Conservation (phyloP, 2,113 vertebrate genomes). For the Orycteropus afer region DNA sequence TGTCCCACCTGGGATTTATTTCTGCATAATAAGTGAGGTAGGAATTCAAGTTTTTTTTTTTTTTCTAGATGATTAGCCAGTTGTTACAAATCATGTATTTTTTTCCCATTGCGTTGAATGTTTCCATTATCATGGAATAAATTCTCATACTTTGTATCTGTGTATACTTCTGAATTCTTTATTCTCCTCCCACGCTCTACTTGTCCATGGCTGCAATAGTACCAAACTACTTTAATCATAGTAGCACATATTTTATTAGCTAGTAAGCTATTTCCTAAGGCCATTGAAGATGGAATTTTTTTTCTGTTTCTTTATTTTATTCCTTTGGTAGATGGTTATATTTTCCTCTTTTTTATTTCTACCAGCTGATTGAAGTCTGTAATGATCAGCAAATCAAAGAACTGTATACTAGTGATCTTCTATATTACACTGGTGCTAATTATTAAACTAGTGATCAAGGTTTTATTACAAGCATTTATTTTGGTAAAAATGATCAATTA, state of each 20-base stretch:
- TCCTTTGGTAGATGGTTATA: background rate
- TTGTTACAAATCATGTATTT: background rate
- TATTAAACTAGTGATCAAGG: background rate
- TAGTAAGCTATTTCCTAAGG: background rate
- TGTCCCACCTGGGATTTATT: background rate
- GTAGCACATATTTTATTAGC: background rate
- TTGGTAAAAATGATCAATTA: slow-evolving; percentile 30
- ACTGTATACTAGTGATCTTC: background rate
- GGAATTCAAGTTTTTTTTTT: background rate
- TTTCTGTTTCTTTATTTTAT: background rate
- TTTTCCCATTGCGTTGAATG: background rate
- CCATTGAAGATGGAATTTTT: background rate
- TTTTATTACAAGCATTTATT: slow-evolving; percentile 3
- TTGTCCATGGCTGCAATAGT: background rate
- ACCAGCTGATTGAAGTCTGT: background rate
- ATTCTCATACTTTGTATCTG: background rate
- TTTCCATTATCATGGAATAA: background rate
- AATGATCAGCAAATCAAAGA: background rate
- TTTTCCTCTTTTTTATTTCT: background rate
- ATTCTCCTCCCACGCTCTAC: background rate
- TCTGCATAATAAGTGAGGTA: background rate
- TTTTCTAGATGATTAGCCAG: background rate
- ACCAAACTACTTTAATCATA: background rate
- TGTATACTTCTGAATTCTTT: background rate
- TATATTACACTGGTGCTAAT: background rate